Base-by-base conservation (phyloP, 2,797 vertebrate species). In the Miichthys miiuy region DNA sequence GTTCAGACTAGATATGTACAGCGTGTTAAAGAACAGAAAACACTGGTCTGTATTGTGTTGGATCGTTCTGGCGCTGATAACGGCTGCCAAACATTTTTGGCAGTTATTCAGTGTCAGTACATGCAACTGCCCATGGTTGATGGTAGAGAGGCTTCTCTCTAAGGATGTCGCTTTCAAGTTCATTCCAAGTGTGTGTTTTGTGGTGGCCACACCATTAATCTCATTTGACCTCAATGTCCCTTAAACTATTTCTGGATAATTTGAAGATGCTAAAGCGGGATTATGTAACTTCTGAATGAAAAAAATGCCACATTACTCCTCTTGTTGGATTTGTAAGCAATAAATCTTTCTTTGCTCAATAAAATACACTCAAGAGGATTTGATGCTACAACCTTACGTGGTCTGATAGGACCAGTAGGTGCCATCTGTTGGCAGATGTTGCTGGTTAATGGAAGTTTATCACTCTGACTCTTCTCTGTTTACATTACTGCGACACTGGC, bases 31-130 rank as follows among this genome's bases (percentile, higher is more conserved):
- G 6, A 75, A 63, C 17, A 58, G 27, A 58, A 78, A 72, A 62
- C 42, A 13, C 48, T 30, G 13, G 2, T 42, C 16, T 48, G 27
- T 62, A 55, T 34, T 72, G 55, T 51, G 25, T 38, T 65, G 38
- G 72, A 63, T 51, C 38, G 50, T 50, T 84, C 48, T 75, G 68
- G 52, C 58, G 16, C 23, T 6, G 2, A 67, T 2, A 60, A 34
- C 30, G 57, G 58, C 77, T 70, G 74, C 68, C 74, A 78, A 67
- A 81, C 55, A 10, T 70, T 50, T 72, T 69, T 79, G 77, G 78
- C 66, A 77, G 65, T 2, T 34, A 75, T 54, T 82, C 74, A 80
- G 14, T 12, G 42, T 54, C 71, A 68, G 44, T n/a, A 14, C 14
- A 46, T 55, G 52, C 76, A 63, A 46, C 67, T 58, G 42, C 18